phyloP scores from a whole-genome alignment of 1,140 invertebrate species.

The Arion vulgaris region DNA sequence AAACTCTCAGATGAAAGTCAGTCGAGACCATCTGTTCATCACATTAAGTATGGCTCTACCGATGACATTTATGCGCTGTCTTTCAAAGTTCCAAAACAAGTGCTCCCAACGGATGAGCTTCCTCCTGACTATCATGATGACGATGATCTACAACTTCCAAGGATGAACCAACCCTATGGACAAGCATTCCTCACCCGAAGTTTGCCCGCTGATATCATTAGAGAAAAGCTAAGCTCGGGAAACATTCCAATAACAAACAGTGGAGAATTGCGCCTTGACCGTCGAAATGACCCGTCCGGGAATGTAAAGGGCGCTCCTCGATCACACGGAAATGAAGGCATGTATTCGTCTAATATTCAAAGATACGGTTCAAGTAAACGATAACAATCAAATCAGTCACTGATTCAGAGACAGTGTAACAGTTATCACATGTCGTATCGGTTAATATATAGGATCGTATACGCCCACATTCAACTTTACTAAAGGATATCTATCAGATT shows the following conservation, averaged over 20 bases:
- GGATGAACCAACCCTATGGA: neutral
- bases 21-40: neutral
- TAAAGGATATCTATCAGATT: too few relatives aligned
- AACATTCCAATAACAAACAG: neutral
- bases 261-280: neutral
- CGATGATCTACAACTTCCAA: neutral
- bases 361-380: neutral
- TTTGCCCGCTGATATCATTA: conserved; percentile 44
- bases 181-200: conserved; percentile 44
- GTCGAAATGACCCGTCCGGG: neutral
- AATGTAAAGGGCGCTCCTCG: neutral
- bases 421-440: neutral
- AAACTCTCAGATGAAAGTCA: neutral
- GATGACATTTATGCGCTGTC: conserved; percentile 26
- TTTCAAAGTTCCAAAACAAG: neutral
- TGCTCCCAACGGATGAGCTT: conserved; percentile 21
- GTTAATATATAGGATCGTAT: too few relatives aligned
- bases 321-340: neutral
- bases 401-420: neutral
- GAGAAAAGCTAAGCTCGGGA: conserved; percentile 39
- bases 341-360: neutral
- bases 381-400: neutral
- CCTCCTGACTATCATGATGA: conserved; percentile 56
- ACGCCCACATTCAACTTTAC: too few relatives aligned
- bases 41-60: neutral